Evolutionary conservation across 92 coral and sea anemone species (phyloP), one percentile per base, ranked within the genome.

Genomic region (Micromussa lordhowensis): DNA sequence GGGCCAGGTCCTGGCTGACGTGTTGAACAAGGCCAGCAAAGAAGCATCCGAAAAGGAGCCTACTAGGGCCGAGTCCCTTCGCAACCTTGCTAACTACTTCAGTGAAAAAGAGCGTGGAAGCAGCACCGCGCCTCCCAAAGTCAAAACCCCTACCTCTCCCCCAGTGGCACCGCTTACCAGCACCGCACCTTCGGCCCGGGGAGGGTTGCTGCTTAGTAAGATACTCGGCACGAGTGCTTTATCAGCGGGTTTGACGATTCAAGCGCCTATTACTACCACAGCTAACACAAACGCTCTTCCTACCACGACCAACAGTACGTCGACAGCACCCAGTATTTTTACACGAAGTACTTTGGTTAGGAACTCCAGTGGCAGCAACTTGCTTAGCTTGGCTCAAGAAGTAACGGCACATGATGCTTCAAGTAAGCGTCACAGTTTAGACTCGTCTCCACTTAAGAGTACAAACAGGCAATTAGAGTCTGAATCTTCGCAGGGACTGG

Each of bases 311-410:
- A 87, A 87, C 77, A 91, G 98, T 30, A 83, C 96, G 6, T 61
- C 96, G 19, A 86, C 88, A 14, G 17, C 92, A 10, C 79, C 88
- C 22, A 64, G 75, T 61, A 77, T 91, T 2, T 86, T 84, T 77
- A 85, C 93, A 31, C 90, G 93, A 68, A 88, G 91, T 48, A 94
- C 91, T 16, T 83, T 93, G 82, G 94, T 89, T 14, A 93, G 99
- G 64, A 98, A 95, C 81, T 86, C 96, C 2, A 97, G 99, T 79
- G 96, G 98, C 40, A 94, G 93, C 73, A 98, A 98, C 93, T 90
- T 98, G 22, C 71, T 93, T 76, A 88, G 93, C 34, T 80, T 93
- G 59, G 90, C 93, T 31, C 90, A 90, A 34, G 92, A 81, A 55
- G 93, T 93, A 26, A 78, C 88, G 79, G 80, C 72, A 22, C 82